phyloP scores from a whole-genome alignment of 2,888 invertebrate genomes.

The Eupithecia dodoneata region DNA sequence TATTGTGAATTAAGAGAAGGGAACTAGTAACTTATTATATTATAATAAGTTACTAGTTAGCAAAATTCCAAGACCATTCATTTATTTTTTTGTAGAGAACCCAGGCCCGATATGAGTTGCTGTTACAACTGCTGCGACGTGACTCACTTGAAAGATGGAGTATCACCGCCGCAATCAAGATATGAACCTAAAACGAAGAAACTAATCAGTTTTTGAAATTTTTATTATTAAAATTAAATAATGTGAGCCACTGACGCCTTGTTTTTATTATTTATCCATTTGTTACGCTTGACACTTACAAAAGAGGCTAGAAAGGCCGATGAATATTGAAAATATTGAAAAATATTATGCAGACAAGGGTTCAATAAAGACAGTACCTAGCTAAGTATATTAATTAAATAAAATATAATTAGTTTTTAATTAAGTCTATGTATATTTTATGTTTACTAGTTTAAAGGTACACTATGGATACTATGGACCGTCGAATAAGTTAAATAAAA shows the following conservation, averaged over 20 bases:
- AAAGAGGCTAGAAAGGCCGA: not conserved
- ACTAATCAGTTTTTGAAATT: constrained; percentile 1
- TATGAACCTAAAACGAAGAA: not conserved
- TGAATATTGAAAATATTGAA: not conserved
- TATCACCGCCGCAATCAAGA: not conserved
- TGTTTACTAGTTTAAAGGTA: no score
- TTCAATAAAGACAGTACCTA: not conserved
- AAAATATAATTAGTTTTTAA: no score
- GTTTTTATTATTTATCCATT: not conserved
- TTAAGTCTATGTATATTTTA: no score
- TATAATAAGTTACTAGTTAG: no score
- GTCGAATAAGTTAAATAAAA: no score
- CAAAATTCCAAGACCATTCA: not conserved
- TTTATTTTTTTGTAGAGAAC: constrained; percentile 43
- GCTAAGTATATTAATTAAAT: no score
- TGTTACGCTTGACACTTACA: not conserved
- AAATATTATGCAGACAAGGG: not conserved
- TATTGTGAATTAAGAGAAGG: not conserved
- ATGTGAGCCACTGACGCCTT: not conserved
- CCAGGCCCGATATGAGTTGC: constrained; percentile 42
- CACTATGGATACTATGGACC: no score
- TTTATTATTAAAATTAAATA: not conserved
- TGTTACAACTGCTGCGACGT: constrained; percentile 52
- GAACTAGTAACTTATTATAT: not conserved
- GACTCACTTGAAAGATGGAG: constrained; percentile 24